Conservation (phyloP, 2,113 vertebrate genomes). For the Ovis aries region DNA sequence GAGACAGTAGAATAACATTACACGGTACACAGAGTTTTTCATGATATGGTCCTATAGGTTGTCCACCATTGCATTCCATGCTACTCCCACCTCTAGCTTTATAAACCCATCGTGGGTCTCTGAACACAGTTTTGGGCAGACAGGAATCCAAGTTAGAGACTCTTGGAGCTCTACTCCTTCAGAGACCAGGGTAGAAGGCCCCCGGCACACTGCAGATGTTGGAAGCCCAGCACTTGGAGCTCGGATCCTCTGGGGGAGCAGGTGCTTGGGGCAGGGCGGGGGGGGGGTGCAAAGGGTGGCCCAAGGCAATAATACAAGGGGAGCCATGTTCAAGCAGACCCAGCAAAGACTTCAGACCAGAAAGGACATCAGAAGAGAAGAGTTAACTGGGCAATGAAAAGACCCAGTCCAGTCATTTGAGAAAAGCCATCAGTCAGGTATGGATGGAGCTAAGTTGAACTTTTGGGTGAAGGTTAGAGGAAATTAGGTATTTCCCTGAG, state of each 20-base stretch:
- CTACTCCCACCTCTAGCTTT: background rate
- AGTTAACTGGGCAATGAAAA: background rate
- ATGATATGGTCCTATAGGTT: background rate
- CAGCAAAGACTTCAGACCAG: background rate
- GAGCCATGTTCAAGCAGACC: background rate
- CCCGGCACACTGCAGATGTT: background rate
- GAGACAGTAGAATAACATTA: background rate
- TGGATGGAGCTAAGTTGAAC: background rate
- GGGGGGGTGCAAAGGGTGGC: background rate
- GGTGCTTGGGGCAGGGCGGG: rapidly evolving
- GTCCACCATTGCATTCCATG: background rate
- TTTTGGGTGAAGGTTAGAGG: background rate
- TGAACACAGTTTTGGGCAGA: background rate
- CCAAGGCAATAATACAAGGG: too few relatives aligned
- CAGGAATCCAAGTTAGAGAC: background rate
- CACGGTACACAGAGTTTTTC: background rate
- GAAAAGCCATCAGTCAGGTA: background rate
- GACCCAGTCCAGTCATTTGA: background rate
- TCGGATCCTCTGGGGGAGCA: background rate
- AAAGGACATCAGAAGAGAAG: background rate
- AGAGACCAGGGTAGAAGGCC: background rate
- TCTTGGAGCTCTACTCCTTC: background rate
- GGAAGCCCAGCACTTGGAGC: background rate
- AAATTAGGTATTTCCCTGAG: background rate
- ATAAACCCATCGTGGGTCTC: background rate